Evolutionary conservation across 2,113 vertebrate species (phyloP), one percentile per base, ranked within the genome.

Genomic region (Penelope pileata): DNA sequence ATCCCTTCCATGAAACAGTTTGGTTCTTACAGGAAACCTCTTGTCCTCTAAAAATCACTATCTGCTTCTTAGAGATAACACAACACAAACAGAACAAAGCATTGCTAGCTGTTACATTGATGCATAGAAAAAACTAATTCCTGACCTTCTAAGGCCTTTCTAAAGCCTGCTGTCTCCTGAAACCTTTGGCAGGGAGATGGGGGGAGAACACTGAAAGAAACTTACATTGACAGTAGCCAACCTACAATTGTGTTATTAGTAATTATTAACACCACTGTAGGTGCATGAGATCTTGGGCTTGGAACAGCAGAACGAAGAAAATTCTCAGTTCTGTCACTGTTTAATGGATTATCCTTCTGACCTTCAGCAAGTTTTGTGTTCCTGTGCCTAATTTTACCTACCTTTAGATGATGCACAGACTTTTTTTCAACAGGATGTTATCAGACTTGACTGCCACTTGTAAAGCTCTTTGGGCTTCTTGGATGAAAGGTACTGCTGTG

Each of bases 331-430:
- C 42, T 68, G 38, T 12, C 56, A 27, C 29, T 58, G 32, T 34
- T 64, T 77, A 93, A 78, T 34, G 62, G 11, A 68, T 60, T 83
- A 14, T 40, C 18, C 63, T 34, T 86, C 40, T 88, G 91, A 93
- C 90, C 93, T 97, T 96, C 90, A 90, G 54, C 23, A 83, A 88
- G 18, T 18, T 77, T 69, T 87, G 23, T 64, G 56, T 56, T 94
- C 91, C 59, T 42, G 13, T 83, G 75, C 60, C 84, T 90, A 86
- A 94, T 94, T 94, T 96, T 96, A 90, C n/a, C n/a, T 79, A 96
- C 85, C 90, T 95, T 91, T 90, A 90, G 64, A 88, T 45, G 72
- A 90, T 95, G 47, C 32, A 67, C 30, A 79, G 59, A 34, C 7
- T 56, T 48, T 75, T 83, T 91, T 85, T 50, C 74, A 85, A 86